Percentiles rank a stretch among this genome's conserved stretches.
phyloP scores from a whole-genome alignment of 2,888 invertebrate genomes.

The Arrhopalites spinosus region DNA sequence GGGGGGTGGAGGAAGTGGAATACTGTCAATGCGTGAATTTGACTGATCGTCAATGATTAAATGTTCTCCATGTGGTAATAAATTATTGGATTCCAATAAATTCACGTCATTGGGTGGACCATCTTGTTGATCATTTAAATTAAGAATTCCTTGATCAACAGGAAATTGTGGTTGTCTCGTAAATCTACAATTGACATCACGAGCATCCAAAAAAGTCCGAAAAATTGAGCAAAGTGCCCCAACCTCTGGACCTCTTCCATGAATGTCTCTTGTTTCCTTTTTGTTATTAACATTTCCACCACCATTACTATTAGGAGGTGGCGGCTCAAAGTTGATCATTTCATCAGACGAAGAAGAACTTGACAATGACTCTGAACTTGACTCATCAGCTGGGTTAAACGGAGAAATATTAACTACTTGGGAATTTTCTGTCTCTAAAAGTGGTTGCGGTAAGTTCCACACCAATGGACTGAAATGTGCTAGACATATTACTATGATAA shows the following conservation, averaged over 20 bases:
- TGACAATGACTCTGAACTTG: constrained; percentile 7
- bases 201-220: constrained; percentile 49
- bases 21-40: constrained; percentile 26
- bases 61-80: constrained; percentile 19
- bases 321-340: background rate
- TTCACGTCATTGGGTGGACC: constrained; percentile 7
- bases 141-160: background rate
- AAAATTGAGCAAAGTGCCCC: constrained; percentile 49
- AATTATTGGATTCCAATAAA: constrained; percentile 27
- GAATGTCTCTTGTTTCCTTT: constrained; percentile 43
- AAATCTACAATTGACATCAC: constrained; percentile 41
- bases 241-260: constrained; percentile 24
- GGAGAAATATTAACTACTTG: background rate
- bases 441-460: constrained; percentile 28
- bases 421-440: constrained; percentile 13
- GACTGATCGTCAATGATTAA: constrained; percentile 10
- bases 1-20: constrained; percentile 29
- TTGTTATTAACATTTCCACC: constrained; percentile 38
- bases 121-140: background rate
- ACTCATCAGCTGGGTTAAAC: constrained; percentile 13
- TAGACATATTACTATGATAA: constrained; percentile 13
- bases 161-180: background rate
- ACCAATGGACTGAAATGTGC: constrained; percentile 22
- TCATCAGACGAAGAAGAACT: background rate
- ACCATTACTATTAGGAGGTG: too few species aligned